phyloP scores from a whole-genome alignment of 2,888 invertebrate species.

The Willowsia nigromaculata region DNA sequence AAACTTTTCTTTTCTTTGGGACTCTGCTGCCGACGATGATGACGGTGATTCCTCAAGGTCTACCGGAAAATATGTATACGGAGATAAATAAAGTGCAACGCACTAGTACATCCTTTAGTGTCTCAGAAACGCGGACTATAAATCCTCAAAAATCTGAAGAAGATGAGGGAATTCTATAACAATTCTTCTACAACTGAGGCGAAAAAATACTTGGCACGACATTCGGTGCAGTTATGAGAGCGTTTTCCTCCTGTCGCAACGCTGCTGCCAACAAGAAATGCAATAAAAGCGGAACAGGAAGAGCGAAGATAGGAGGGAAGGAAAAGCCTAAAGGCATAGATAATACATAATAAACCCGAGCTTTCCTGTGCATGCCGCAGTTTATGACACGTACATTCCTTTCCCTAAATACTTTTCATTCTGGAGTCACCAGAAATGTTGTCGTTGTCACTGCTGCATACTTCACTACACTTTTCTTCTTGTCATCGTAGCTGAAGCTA shows the following conservation, averaged over 20 bases:
- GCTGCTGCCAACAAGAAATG: constrained; percentile 52
- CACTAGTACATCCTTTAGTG: constrained; percentile 4
- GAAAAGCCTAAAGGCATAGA: constrained; percentile 23
- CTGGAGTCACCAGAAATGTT: background rate
- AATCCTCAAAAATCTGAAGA: constrained; percentile 63
- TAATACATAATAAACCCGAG: background rate
- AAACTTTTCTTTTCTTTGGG: background rate
- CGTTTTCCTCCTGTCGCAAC: background rate
- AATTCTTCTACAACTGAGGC: constrained; percentile 26
- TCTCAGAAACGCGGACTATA: constrained; percentile 48
- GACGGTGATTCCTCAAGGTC: constrained; percentile 48
- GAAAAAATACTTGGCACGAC: constrained; percentile 54
- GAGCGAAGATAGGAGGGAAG: constrained; percentile 12
- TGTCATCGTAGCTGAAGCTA: constrained; percentile 52
- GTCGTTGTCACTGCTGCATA: background rate
- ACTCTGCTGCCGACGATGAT: constrained; percentile 3
- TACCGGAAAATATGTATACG: constrained; percentile 24
- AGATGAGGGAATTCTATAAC: constrained; percentile 29
- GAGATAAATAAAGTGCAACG: constrained; percentile 55
- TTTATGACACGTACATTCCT: background rate
- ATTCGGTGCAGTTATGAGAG: constrained; percentile 50
- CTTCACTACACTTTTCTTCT: constrained; percentile 16
- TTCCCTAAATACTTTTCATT: background rate
- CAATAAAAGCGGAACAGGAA: constrained; percentile 61
- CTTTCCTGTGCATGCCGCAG: background rate